Evolutionary conservation across 1,140 invertebrate species (phyloP).

Genomic region (Drosophila pandora): DNA sequence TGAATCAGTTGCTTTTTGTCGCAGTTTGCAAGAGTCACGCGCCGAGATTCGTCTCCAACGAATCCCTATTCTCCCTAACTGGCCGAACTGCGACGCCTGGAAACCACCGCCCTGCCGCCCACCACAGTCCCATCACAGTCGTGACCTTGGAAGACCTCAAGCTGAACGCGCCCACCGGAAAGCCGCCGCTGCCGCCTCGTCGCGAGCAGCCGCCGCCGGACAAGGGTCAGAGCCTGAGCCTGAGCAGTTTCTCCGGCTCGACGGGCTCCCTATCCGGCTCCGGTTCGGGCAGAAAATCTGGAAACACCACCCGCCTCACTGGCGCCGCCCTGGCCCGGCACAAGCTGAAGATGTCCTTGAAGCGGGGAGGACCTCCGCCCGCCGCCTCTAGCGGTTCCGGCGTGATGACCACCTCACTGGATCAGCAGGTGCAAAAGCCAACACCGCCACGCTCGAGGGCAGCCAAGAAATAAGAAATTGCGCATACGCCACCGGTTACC

Average conservation of each 20-base stretch:
- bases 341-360: constrained; percentile 76
- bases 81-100: not conserved
- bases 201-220: constrained; percentile 51
- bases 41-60: constrained; percentile 29
- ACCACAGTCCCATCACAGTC: not conserved
- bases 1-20: constrained; percentile 48
- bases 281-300: constrained; percentile 35
- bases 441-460: constrained; percentile 45
- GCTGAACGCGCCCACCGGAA: constrained; percentile 71
- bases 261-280: constrained; percentile 35
- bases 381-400: constrained; percentile 63
- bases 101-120: not conserved
- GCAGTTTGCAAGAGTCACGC: constrained; percentile 46
- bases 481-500: constrained; percentile 54
- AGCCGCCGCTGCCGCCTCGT: constrained; percentile 73
- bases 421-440: constrained; percentile 63
- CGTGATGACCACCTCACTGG: constrained; percentile 66
- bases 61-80: not conserved
- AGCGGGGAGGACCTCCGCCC: constrained; percentile 71
- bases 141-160: constrained; percentile 63
- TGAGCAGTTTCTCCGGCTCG: constrained; percentile 41
- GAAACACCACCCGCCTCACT: constrained; percentile 56
- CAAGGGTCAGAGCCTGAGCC: constrained; percentile 25
- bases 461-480: constrained; percentile 57
- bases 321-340: constrained; percentile 64